Evolutionary conservation across 1,140 invertebrate genomes (phyloP), one percentile per base, ranked within the genome.

Genomic region (Choristoneura fumiferana): DNA sequence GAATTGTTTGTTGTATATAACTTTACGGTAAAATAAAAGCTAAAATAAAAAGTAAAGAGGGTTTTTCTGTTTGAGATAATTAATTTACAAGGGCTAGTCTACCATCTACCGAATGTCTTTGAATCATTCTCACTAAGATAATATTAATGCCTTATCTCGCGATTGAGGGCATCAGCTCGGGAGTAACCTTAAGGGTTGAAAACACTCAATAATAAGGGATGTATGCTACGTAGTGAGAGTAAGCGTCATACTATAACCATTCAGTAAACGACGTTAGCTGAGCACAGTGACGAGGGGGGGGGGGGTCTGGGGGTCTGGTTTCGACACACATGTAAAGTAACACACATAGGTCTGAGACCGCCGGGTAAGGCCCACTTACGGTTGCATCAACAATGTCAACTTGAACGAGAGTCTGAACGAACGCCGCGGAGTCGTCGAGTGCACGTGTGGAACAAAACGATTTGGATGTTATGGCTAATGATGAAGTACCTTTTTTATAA

Each of bases 361-460:
- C 65, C 69, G 65, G 71, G 69, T 62, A 71, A 76, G 71, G 70
- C 62, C 73, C 71, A 88, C 85, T 88, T 88, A 88, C 85, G 87
- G 78, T 88, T 81, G 78, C 76, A 65, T 86, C 71, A 74, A 87
- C 74, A 83, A 88, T 79, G 74, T 88, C 85, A 85, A 87, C 85
- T 84, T 85, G 85, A 77, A 87, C 74, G 81, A 78, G 76, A 83
- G 79, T 82, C 85, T 88, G 83, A 71, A 68, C 76, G 69, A 73
- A 74, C 75, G 72, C 69, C 60, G 80, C 73, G 71, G 67, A 63
- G 72, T 76, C 82, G 80, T 73, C 71, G 81, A 71, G 77, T 69
- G 79, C 76, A 86, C 82, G 84, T 86, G 85, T 85, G 84, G 71
- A 88, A 87, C 76, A 87, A 84, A 87, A 87, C 62, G 69, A 67